Evolutionary conservation across 2,888 invertebrate genomes (phyloP), one percentile per base, ranked within the genome.

Genomic region (Stenolophus ochropezus): DNA sequence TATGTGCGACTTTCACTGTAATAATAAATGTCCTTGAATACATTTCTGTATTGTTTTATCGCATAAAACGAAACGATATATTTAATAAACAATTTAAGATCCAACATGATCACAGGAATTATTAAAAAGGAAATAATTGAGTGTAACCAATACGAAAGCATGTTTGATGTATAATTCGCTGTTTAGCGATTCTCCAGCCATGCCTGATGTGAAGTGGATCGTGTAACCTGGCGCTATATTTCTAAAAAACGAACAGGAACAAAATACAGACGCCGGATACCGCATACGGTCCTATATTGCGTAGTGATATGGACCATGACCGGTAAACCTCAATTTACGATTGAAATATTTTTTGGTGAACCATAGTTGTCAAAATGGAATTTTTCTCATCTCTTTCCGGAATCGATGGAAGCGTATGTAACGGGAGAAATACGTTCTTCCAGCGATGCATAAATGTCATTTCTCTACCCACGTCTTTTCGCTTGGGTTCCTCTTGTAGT

Each of bases 281-380:
- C 27, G 23, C 53, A 75, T 75, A 33, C 23, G 14, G n/a, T 25
- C 23, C 61, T 61, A 61, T 61, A 61, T 69, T 27, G 27, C 33
- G 53, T 75, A 27, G 73, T 53, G 51, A 27, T 75, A 75, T 53
- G 53, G 75, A 51, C 21, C 75, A 75, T 75, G 27, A 75, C 75
- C 75, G 33, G 16, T 18, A 47, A 51, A 27, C 75, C 75, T 25
- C 75, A 23, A 75, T 51, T 75, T 75, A 51, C 20, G 75, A 53
- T 47, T 73, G 73, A 49, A 49, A 73, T 73, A 73, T 73, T 73
- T 73, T 73, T 73, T 21, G 49, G 73, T 49, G 73, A 73, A 49
- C 47, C 73, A 73, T 73, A 49, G 73, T 49, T 73, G 73, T 73
- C 73, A 73, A 73, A 71, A 73, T 21, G 21, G 73, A 73, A 73